Evolutionary conservation across 2,888 invertebrate genomes (phyloP).

Genomic region (Drosophila emarginata): DNA sequence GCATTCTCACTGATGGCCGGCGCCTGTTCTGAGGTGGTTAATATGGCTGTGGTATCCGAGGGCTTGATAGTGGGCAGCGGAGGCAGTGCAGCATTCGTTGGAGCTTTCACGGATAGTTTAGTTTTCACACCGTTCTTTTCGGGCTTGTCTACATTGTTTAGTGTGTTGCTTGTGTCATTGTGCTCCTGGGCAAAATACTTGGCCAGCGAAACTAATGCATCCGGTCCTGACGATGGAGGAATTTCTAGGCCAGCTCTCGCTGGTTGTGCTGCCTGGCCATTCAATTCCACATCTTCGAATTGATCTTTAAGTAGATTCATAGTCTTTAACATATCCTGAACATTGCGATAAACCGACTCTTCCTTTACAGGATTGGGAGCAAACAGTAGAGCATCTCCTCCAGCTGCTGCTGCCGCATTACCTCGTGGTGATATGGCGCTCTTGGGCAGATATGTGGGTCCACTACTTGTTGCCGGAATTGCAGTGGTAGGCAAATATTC

Average conservation of each 20-base stretch:
- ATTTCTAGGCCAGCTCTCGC: constrained; percentile 86
- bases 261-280: constrained; percentile 82
- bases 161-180: constrained; percentile 76
- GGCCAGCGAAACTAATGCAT: constrained; percentile 90
- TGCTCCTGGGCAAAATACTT: constrained; percentile 88
- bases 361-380: constrained; percentile 71
- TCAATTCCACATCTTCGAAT: constrained; percentile 80
- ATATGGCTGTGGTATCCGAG: constrained; percentile 64
- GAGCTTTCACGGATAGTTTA: constrained; percentile 47
- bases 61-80: constrained; percentile 59
- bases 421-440: constrained; percentile 51
- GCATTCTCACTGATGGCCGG: constrained; percentile 79
- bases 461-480: constrained; percentile 66
- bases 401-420: constrained; percentile 51
- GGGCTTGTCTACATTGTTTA: constrained; percentile 46
- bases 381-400: constrained; percentile 67
- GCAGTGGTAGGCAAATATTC: constrained; percentile 65
- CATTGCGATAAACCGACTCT: constrained; percentile 85
- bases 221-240: constrained; percentile 89
- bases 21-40: constrained; percentile 69
- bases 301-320: constrained; percentile 85
- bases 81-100: constrained; percentile 13
- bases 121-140: constrained; percentile 42
- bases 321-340: constrained; percentile 88
- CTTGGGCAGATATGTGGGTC: constrained; percentile 80